phyloP scores from a whole-genome alignment of 2,797 vertebrate genomes.

The Synanceia verrucosa region DNA sequence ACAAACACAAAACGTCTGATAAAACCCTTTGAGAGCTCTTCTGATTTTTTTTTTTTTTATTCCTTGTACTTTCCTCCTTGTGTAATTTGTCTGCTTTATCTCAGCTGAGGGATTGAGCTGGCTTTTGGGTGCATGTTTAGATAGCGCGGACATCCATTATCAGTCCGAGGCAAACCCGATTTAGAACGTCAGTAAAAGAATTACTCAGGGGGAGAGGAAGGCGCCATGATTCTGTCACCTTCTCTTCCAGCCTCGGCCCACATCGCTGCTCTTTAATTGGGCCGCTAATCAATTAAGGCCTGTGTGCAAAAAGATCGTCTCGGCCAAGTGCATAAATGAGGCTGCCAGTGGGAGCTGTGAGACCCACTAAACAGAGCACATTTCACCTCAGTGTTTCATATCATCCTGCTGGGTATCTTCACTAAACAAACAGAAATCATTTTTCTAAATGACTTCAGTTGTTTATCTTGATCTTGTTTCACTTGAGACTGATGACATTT shows the following conservation, averaged over 20 bases:
- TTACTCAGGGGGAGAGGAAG: slow-evolving; percentile 50
- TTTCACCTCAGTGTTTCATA: background rate
- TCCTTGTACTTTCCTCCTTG: slow-evolving; percentile 35
- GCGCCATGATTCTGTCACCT: slow-evolving; percentile 40
- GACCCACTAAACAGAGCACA: slow-evolving; percentile 1
- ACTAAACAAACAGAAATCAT: background rate
- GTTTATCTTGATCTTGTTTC: background rate
- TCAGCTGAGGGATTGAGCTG: slow-evolving; percentile 42
- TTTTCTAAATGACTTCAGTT: background rate
- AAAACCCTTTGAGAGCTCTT: slow-evolving; percentile 10
- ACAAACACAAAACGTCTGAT: slow-evolving; percentile 11
- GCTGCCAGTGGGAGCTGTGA: slow-evolving; percentile 2
- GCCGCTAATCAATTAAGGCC: slow-evolving; percentile 62
- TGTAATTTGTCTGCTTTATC: slow-evolving; percentile 70
- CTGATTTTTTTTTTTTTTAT: background rate
- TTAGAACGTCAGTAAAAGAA: slow-evolving; percentile 53
- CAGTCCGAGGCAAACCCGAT: slow-evolving; percentile 67
- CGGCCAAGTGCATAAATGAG: slow-evolving; percentile 46
- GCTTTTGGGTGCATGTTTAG: slow-evolving; percentile 68
- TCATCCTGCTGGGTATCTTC: background rate
- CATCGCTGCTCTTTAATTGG: slow-evolving; percentile 60
- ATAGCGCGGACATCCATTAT: slow-evolving; percentile 72
- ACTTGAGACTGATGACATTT: background rate
- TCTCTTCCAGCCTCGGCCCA: slow-evolving; percentile 12
- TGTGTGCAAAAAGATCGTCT: slow-evolving; percentile 3